Evolutionary conservation across 2,888 invertebrate species (phyloP).

Genomic region (Trissoscelio sp.): DNA sequence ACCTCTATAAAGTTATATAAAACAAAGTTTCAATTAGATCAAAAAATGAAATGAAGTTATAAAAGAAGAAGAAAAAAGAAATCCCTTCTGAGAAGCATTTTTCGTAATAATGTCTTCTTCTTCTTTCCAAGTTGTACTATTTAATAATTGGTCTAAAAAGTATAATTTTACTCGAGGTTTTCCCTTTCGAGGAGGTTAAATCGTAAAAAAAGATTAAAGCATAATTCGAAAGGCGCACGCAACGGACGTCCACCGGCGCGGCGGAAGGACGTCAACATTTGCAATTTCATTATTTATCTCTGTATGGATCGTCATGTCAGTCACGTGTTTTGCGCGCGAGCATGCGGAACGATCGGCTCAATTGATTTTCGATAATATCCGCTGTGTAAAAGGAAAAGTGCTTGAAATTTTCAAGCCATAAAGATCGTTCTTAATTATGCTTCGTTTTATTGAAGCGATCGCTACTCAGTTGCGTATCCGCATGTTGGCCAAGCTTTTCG

Average conservation of each 20-base stretch:
- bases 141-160: constrained; percentile 13
- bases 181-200: not conserved
- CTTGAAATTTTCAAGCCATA: constrained; percentile 8
- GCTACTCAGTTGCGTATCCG: not conserved
- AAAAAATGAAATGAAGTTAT: too few species aligned
- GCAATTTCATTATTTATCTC: constrained; percentile 60
- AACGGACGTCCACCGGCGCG: constrained; percentile 49
- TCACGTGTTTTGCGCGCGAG: constrained; percentile 45
- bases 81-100: not conserved
- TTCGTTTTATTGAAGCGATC: not conserved
- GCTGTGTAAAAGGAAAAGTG: constrained; percentile 23
- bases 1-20: not conserved
- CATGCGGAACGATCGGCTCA: constrained; percentile 27
- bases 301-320: constrained; percentile 42
- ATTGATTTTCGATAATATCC: constrained; percentile 34
- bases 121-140: too few species aligned
- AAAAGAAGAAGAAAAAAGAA: too few species aligned
- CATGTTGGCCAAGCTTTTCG: not conserved
- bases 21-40: too few species aligned
- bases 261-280: constrained; percentile 55
- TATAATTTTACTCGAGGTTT: not conserved
- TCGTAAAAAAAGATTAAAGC: constrained; percentile 8
- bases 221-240: constrained; percentile 41
- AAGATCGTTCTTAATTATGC: constrained; percentile 17
- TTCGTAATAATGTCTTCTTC: not conserved